Percentiles rank a stretch among this genome's conserved stretches.
These are phyloP conservation scores for Cisticola juncidis DNA, from an alignment of 2,113 vertebrate species.

Conservation along the genomic window DNA sequence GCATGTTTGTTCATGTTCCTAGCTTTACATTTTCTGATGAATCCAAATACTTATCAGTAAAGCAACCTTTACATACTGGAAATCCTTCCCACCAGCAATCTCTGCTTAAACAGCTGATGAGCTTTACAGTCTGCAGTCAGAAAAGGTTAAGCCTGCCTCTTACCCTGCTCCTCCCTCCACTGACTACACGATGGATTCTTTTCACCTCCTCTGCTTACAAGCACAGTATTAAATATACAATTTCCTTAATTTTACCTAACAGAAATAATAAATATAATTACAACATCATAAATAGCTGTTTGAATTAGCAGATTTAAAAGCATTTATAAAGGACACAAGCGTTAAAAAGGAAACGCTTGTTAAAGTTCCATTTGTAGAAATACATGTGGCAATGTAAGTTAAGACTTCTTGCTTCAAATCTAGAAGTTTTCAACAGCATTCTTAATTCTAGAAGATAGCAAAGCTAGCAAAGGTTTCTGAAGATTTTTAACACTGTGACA, in stretches of 20 bases:
- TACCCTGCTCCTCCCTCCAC: background rate
- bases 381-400: background rate
- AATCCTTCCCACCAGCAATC: conserved; percentile 13
- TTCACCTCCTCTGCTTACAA: background rate
- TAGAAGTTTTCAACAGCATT: background rate
- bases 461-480: background rate
- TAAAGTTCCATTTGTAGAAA: background rate
- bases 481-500: background rate
- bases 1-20: background rate
- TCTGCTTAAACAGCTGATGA: conserved; percentile 46
- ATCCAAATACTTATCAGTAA: conserved; percentile 11
- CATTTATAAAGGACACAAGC: background rate
- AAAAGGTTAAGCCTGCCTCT: conserved; percentile 16
- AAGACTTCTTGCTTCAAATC: background rate
- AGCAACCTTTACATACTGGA: conserved; percentile 6
- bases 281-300: background rate
- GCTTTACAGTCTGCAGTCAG: background rate
- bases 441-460: background rate
- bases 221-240: background rate
- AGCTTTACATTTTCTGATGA: conserved; percentile 1
- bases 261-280: background rate
- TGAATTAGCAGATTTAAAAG: background rate
- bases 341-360: background rate
- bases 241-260: background rate
- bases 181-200: background rate